Percentiles rank a stretch among this genome's conserved stretches.
phyloP scores from a whole-genome alignment of 2,113 vertebrate genomes.

The Oreotrochilus melanogaster region DNA sequence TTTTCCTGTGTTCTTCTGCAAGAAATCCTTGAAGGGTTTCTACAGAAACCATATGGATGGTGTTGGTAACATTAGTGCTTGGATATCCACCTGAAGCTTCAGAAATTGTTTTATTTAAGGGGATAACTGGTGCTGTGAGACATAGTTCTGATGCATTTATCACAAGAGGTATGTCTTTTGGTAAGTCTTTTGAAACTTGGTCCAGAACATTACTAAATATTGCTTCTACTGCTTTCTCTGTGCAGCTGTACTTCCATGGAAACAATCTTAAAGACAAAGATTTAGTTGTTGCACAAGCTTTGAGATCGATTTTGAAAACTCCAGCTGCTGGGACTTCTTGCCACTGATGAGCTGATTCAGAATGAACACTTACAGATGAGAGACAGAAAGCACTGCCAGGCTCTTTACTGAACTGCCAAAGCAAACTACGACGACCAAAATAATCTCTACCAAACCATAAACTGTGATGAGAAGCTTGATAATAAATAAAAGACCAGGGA shows the following conservation, averaged over 20 bases:
- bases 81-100: not conserved
- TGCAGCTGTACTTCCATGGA: conserved; percentile 80
- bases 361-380: conserved; percentile 80
- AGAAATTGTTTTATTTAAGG: conserved; percentile 81
- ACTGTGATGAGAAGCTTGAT: conserved; percentile 81
- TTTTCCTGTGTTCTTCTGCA: conserved; percentile 46
- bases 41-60: not conserved
- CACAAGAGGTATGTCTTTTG: conserved; percentile 55
- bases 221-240: not conserved
- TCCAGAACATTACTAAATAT: not conserved
- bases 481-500: conserved; percentile 93
- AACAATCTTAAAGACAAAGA: conserved; percentile 79
- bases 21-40: conserved; percentile 80
- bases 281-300: conserved; percentile 45
- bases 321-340: conserved; percentile 90
- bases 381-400: conserved; percentile 71
- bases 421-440: conserved; percentile 92
- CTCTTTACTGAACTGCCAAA: conserved; percentile 83
- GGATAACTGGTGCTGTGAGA: conserved; percentile 78
- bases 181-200: conserved; percentile 68
- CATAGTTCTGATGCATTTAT: conserved; percentile 71
- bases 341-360: conserved; percentile 70
- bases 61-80: not conserved
- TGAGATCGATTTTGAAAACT: conserved; percentile 88
- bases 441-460: conserved; percentile 97